Conservation (phyloP, 2,888 invertebrate genomes). For the Leucania comma region DNA sequence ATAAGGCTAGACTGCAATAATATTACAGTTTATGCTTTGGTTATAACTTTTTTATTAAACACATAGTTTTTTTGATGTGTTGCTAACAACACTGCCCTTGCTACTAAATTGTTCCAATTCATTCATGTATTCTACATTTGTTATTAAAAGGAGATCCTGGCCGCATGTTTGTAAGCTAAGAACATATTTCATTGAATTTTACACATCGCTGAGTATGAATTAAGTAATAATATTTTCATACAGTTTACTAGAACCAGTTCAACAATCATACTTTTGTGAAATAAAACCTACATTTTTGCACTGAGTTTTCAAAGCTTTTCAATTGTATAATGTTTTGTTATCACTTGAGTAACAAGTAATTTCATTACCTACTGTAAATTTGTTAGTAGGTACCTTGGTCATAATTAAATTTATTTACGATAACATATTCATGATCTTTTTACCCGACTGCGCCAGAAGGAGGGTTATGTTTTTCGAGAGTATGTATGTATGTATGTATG, state of each 20-base stretch:
- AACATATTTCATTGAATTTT: background rate
- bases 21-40: no score
- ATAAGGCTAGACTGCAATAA: no score
- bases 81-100: background rate
- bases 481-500: no score
- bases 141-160: slow-evolving; percentile 7
- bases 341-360: slow-evolving; percentile 5
- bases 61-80: background rate
- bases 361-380: slow-evolving; percentile 1
- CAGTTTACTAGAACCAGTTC: background rate
- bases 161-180: slow-evolving; percentile 16
- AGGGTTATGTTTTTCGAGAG: no score
- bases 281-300: background rate
- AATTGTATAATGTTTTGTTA: slow-evolving; percentile 12
- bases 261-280: background rate
- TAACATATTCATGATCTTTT: slow-evolving; percentile 9
- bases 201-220: background rate
- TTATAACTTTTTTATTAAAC: background rate
- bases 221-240: background rate
- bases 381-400: slow-evolving; percentile 8
- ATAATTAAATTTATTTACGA: slow-evolving; percentile 26
- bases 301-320: background rate
- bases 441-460: no score
- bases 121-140: slow-evolving; percentile 1
- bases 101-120: background rate